Percentiles rank a stretch among this genome's conserved stretches.
Evolutionary conservation across 2,797 vertebrate genomes (phyloP).

Genomic region (Perdix hodgsoniae): DNA sequence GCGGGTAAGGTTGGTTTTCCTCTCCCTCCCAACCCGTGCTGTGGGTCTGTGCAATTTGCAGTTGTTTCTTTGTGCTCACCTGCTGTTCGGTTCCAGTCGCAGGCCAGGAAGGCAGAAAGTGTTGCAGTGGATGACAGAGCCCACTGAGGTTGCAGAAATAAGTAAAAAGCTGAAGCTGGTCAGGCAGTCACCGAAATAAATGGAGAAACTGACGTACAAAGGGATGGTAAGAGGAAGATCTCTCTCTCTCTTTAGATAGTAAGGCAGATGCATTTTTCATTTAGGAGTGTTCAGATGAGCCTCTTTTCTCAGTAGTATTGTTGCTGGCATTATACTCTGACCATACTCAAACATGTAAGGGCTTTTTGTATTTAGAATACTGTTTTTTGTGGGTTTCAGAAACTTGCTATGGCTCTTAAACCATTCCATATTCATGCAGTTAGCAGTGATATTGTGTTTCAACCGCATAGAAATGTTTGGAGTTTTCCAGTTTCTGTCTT

Average conservation of each 20-base stretch:
- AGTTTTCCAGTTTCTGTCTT: slow-evolving; percentile 37
- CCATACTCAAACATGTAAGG: slow-evolving; percentile 23
- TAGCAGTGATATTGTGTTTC: slow-evolving; percentile 2
- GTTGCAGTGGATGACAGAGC: slow-evolving; percentile 6
- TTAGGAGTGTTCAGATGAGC: slow-evolving; percentile 6
- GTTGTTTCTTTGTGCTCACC: not conserved
- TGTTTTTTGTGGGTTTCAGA: slow-evolving; percentile 6
- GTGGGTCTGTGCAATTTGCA: slow-evolving; percentile 17
- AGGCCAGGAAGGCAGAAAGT: slow-evolving; percentile 32
- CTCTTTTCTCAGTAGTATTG: slow-evolving; percentile 21
- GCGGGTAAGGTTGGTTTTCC: slow-evolving; percentile 16
- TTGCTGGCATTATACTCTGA: slow-evolving; percentile 18
- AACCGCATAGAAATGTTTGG: not conserved
- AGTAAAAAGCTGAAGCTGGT: slow-evolving; percentile 20
- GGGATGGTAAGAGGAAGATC: not conserved
- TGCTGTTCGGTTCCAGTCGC: slow-evolving; percentile 23
- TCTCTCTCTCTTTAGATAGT: not conserved
- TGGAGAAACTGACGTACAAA: not conserved
- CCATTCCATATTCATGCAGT: slow-evolving; percentile 40
- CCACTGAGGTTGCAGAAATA: not conserved
- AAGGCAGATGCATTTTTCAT: slow-evolving; percentile 23
- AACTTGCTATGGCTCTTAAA: slow-evolving; percentile 34
- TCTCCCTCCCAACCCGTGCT: not conserved
- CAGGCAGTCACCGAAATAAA: not conserved
- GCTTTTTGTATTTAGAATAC: slow-evolving; percentile 47